Evolutionary conservation across 2,113 vertebrate species (phyloP), one percentile per base, ranked within the genome.

Genomic region (Potamarius usumacintae): DNA sequence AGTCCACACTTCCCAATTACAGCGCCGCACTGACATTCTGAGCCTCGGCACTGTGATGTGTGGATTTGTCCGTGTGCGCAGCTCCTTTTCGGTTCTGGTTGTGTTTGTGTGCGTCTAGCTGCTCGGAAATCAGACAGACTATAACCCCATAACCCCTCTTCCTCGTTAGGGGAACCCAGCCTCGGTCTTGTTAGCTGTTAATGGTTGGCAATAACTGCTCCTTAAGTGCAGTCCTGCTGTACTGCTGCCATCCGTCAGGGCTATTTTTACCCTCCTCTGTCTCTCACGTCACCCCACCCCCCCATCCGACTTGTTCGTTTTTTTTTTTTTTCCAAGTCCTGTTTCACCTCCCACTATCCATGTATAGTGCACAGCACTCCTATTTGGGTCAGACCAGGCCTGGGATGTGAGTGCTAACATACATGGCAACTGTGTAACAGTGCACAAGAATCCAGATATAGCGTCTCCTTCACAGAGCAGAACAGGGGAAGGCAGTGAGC

Each of bases 341-440:
- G 3, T 86, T 87, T 81, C 52, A 90, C 90, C 84, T 88, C 88
- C 86, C 87, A 53, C 83, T 90, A 93, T 91, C 90, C 90, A 90
- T 86, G 77, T 87, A 92, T 80, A 90, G 88, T 63, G 83, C 92
- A 92, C 88, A 92, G 91, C 93, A 92, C 84, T 92, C 90, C 86
- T 92, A 94, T 95, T 91, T 94, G 91, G 94, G 94, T 94, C 95
- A 94, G 86, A 89, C 48, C 2, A 79, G 90, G 78, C 11, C 69
- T 90, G 85, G 85, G 63, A 90, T 74, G 86, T 84, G 74, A 63
- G 79, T 42, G 55, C 27, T 48, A 82, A 71, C 60, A 30, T 30
- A 71, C 60, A 30, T 30, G 53, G 77, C 60, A 80, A 84, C 67
- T 85, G 14, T 20, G 53, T 60, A 18, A n/a, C 42, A 34, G 76